Base-by-base conservation (phyloP, 2,113 vertebrate species). In the Prietella phreatophila region DNA sequence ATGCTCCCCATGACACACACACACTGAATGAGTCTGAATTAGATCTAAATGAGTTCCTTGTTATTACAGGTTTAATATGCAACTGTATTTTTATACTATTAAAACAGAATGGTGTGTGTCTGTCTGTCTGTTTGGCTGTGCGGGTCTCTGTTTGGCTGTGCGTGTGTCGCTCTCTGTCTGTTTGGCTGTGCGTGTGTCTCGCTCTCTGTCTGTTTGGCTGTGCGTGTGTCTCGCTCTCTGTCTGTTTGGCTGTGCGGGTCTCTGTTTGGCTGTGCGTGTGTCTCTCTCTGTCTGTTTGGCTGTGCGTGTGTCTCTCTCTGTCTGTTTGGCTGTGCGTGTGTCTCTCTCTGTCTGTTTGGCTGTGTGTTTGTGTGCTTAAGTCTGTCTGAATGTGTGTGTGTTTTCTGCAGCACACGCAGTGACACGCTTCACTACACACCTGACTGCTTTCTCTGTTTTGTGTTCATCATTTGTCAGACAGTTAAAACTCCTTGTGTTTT, bases 361-460 rank as follows among this genome's bases (percentile, higher is more conserved):
- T 50, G 50, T 50, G 50, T 50, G 47, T 50, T 0, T 50, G 47
- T 50, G 7, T 50, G 15, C 14, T 36, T 36, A 42, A 42, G 19
- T 75, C 33, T 33, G 73, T 55, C 61, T 82, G 73, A 42, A 42
- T 36, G 36, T 36, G 36, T 36, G 36, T 53, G 19, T 60, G 13
- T 50, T 9, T 10, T 47, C 8, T 50, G 27, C 50, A 58, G 53
- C 56, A 36, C 9, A 82, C 13, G 33, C 56, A 39, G 15, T 78
- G 39, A 78, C 42, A n/a, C 25, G 22, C 42, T 50, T 78, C 13
- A 25, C 42, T 87, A 86, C 71, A 86, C 22, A 75, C 89, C 91
- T 88, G 86, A 85, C 88, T 88, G 85, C 85, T 91, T 89, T 87
- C 83, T 81, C 13, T 86, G 83, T 84, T 90, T 88, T 86, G 75